These are phyloP conservation scores for Manis pentadactyla DNA, from an alignment of 2,797 vertebrate genomes.

Conservation along the genomic window DNA sequence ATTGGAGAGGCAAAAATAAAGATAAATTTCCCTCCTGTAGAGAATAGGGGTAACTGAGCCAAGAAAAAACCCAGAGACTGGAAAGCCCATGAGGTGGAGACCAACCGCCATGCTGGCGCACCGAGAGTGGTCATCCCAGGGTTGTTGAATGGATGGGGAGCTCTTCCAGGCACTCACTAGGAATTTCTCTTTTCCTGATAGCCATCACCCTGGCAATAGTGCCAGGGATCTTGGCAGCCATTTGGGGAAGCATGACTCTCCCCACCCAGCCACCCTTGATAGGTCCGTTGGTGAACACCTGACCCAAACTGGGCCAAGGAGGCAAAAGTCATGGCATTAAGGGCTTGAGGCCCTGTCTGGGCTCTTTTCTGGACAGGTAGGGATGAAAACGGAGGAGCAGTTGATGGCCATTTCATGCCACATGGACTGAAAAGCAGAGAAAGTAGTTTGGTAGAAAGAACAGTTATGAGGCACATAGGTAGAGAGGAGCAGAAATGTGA, in stretches of 20 bases:
- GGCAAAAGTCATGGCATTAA: not conserved
- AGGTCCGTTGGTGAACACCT: not conserved
- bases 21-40: fast-evolving
- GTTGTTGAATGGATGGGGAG: not conserved
- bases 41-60: not conserved
- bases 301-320: not conserved
- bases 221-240: fast-evolving
- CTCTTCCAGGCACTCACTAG: not conserved
- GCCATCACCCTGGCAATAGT: too few species aligned
- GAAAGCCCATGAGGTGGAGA: not conserved
- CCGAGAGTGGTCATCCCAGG: not conserved
- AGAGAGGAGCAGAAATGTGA: not conserved
- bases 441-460: not conserved
- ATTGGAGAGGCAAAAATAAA: not conserved
- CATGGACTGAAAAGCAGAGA: too few species aligned
- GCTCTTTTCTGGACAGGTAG: not conserved
- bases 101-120: not conserved
- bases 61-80: not conserved
- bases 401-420: not conserved
- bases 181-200: not conserved
- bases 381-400: not conserved
- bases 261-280: too few species aligned
- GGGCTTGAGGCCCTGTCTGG: not conserved
- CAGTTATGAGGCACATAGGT: not conserved
- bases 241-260: not conserved